phyloP scores from a whole-genome alignment of 2,888 invertebrate species.

The Pyrochroa serraticornis region DNA sequence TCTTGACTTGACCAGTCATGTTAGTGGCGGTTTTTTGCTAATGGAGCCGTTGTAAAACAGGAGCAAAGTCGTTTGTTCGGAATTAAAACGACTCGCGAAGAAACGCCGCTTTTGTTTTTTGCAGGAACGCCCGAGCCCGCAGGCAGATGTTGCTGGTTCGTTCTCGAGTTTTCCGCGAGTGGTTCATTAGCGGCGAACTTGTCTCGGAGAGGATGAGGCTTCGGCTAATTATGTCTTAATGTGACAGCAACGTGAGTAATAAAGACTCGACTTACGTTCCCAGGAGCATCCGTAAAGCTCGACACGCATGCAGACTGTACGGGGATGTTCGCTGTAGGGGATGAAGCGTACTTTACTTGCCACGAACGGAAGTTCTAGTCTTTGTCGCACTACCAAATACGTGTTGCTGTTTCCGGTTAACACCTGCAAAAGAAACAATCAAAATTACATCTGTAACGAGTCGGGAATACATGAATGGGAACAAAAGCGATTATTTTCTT shows the following conservation, averaged over 20 bases:
- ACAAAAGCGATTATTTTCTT: slow-evolving; percentile 38
- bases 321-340: slow-evolving; percentile 82
- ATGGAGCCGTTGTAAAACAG: too few species aligned
- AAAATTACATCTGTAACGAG: slow-evolving; percentile 18
- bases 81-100: too few species aligned
- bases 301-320: slow-evolving; percentile 91
- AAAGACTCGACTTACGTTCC: slow-evolving; percentile 66
- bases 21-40: too few species aligned
- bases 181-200: slow-evolving; percentile 19
- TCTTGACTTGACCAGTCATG: too few species aligned
- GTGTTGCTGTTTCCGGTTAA: slow-evolving; percentile 79
- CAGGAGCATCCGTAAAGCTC: slow-evolving; percentile 88
- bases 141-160: slow-evolving; percentile 7
- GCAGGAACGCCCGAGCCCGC: too few species aligned
- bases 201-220: slow-evolving; percentile 9
- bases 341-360: slow-evolving; percentile 86
- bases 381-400: slow-evolving; percentile 72
- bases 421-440: slow-evolving; percentile 62
- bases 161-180: slow-evolving; percentile 7
- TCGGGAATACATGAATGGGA: slow-evolving; percentile 35
- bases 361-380: slow-evolving; percentile 82
- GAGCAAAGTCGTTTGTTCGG: too few species aligned
- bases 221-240: slow-evolving; percentile 27
- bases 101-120: too few species aligned
- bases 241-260: slow-evolving; percentile 28